Conservation (phyloP, 2,797 vertebrate species). For the Salarias fasciatus region DNA sequence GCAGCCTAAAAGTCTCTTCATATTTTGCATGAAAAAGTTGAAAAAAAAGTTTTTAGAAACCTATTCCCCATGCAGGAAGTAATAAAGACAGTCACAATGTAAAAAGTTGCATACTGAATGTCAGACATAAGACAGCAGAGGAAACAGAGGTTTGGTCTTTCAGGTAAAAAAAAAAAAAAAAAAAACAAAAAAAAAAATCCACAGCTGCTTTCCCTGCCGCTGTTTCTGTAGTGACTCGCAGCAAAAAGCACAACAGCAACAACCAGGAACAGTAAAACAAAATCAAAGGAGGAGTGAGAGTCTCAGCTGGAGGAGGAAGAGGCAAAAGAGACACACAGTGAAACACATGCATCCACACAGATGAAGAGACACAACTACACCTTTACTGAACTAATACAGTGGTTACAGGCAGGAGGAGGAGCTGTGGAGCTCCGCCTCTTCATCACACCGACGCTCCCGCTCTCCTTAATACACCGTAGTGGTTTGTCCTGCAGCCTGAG, state of each 20-base stretch:
- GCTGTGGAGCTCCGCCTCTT: constrained; percentile 18
- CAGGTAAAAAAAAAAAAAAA: neutral
- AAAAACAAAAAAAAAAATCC: neutral
- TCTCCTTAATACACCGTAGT: constrained; percentile 60
- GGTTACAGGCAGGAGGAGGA: constrained; percentile 47
- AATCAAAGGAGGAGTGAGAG: constrained; percentile 2
- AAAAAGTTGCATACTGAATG: no score
- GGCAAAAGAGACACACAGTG: neutral
- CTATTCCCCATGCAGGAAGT: no score
- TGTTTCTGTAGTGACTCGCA: constrained; percentile 7
- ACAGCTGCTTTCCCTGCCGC: neutral
- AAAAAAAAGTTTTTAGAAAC: neutral
- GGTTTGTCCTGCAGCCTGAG: constrained; percentile 58
- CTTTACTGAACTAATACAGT: constrained; percentile 25
- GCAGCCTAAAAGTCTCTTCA: neutral
- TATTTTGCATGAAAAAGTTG: constrained; percentile 8
- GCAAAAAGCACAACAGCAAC: constrained; percentile 11
- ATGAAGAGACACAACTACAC: constrained; percentile 19
- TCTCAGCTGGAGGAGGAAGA: constrained; percentile 1
- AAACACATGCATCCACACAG: constrained; percentile 51
- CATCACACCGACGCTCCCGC: neutral
- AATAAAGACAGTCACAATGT: no score
- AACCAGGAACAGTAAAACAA: neutral
- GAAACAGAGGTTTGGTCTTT: constrained; percentile 4
- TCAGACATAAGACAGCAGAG: no score